A percentile compares a stretch with the other conserved stretches of the same genome.
Evolutionary conservation across 2,888 invertebrate genomes (phyloP).

Genomic region (Aporophyla lueneburgensis): DNA sequence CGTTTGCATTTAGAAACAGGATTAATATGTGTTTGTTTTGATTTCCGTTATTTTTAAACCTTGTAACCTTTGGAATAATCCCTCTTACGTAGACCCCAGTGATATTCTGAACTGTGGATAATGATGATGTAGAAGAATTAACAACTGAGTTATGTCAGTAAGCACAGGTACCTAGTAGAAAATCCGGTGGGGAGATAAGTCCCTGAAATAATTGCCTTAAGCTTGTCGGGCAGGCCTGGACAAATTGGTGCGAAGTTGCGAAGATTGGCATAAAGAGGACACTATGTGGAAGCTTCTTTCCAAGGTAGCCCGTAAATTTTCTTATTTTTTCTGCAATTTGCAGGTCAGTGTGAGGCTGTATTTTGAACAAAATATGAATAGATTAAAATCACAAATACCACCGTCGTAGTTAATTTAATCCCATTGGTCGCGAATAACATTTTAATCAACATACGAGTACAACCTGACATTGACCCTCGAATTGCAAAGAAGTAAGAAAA

Average conservation of each 20-base stretch:
- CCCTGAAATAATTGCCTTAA: neutral
- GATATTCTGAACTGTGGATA: no score
- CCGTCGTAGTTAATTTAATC: no score
- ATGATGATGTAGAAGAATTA: neutral
- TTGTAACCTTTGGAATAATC: neutral
- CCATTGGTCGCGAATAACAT: no score
- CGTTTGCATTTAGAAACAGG: slow-evolving; percentile 14
- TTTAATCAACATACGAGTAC: no score
- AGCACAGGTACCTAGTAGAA: neutral
- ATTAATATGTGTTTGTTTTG: slow-evolving; percentile 9
- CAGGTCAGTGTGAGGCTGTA: no score
- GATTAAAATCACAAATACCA: no score
- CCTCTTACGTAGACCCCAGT: neutral
- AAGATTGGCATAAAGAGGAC: neutral
- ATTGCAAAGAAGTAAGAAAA: no score
- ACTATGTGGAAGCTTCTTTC: no score
- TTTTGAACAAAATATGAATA: no score
- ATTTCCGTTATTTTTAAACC: slow-evolving; percentile 1
- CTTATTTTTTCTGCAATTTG: no score
- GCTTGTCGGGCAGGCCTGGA: neutral
- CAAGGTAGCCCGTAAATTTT: no score
- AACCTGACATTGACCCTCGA: no score
- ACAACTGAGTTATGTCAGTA: neutral
- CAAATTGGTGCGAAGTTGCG: neutral
- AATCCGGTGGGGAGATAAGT: neutral